These are phyloP conservation scores for Pseudorasbora parva DNA, from an alignment of 2,113 vertebrate genomes.

Conservation along the genomic window DNA sequence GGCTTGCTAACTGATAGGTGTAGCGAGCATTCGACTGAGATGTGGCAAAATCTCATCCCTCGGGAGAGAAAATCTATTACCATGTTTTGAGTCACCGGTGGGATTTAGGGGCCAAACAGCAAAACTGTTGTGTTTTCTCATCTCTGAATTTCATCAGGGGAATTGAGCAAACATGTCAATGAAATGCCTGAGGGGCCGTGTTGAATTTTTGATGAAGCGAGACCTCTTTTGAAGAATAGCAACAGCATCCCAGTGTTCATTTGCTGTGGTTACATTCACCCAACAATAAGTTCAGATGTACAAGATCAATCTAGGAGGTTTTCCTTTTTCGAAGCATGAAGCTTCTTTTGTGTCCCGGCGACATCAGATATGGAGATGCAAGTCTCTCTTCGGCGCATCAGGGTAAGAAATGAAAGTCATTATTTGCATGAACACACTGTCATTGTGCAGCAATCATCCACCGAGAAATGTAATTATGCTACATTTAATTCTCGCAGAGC, in stretches of 20 bases:
- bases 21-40: slow-evolving; percentile 70
- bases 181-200: slow-evolving; percentile 34
- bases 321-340: slow-evolving; percentile 41
- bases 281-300: slow-evolving; percentile 59
- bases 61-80: slow-evolving; percentile 70
- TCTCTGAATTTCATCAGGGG: slow-evolving; percentile 57
- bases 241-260: slow-evolving; percentile 45
- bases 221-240: slow-evolving; percentile 7
- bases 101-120: slow-evolving; percentile 50
- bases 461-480: slow-evolving; percentile 74
- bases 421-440: slow-evolving; percentile 77
- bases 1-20: slow-evolving; percentile 57
- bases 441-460: slow-evolving; percentile 74
- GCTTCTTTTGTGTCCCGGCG: slow-evolving; percentile 46
- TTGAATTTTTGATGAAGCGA: slow-evolving; percentile 41
- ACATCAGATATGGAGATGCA: slow-evolving; percentile 58
- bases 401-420: slow-evolving; percentile 68
- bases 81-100: slow-evolving; percentile 61
- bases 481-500: slow-evolving; percentile 65
- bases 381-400: slow-evolving; percentile 52
- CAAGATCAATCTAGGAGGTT: slow-evolving; percentile 42
- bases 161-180: slow-evolving; percentile 45
- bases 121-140: slow-evolving; percentile 51
- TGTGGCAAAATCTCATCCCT: slow-evolving; percentile 73
- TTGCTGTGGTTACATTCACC: slow-evolving; percentile 32